Conservation (phyloP, 2,888 invertebrate species). For the Tenthredo amoena region DNA sequence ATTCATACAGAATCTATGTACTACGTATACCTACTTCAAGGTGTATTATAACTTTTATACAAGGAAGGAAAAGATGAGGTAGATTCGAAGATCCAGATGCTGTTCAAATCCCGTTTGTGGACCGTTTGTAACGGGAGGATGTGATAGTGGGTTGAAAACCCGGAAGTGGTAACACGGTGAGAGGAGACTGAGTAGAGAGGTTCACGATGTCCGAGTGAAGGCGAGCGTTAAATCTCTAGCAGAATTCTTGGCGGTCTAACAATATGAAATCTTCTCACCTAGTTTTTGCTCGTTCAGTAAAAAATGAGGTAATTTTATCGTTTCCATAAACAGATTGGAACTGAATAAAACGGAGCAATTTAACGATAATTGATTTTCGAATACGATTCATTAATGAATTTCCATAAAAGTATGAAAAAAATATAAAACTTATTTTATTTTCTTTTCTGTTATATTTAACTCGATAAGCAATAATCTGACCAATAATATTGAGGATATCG, state of each 20-base stretch:
- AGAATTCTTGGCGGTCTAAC: background rate
- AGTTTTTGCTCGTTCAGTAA: background rate
- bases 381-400: background rate
- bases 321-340: background rate
- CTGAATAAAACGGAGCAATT: background rate
- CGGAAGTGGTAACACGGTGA: slow-evolving; percentile 16
- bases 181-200: slow-evolving; percentile 15
- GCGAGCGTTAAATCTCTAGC: slow-evolving; percentile 13
- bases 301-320: background rate
- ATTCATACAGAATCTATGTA: background rate
- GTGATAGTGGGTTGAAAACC: background rate
- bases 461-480: background rate
- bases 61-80: background rate
- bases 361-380: background rate
- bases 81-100: background rate
- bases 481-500: background rate
- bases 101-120: slow-evolving; percentile 12
- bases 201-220: slow-evolving; percentile 14
- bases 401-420: background rate
- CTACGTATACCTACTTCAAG: background rate
- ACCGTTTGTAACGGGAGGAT: background rate
- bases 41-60: background rate
- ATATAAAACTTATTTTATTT: background rate
- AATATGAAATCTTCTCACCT: background rate
- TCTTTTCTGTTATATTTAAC: background rate